A percentile compares a stretch with the other conserved stretches of the same genome.
Conservation (phyloP, 1,140 invertebrate genomes). For the Sogatella furcifera region DNA sequence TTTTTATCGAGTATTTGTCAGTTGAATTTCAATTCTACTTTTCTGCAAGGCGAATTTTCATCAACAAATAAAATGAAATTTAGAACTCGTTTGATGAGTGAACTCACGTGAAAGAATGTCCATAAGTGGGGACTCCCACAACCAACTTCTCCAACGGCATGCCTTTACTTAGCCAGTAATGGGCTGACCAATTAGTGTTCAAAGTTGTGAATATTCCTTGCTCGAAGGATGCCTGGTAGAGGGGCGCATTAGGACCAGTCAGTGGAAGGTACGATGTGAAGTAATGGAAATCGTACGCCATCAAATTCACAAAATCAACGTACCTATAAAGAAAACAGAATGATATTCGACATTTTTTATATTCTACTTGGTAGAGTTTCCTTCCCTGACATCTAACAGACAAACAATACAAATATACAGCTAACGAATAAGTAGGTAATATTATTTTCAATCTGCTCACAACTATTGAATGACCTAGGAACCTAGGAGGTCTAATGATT, state of each 20-base stretch:
- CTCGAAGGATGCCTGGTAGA: conserved; percentile 49
- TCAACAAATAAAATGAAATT: too few relatives aligned
- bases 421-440: too few relatives aligned
- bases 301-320: conserved; percentile 76
- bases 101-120: conserved; percentile 60
- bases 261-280: conserved; percentile 63
- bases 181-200: conserved; percentile 72
- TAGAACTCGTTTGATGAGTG: neutral
- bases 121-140: conserved; percentile 83
- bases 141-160: conserved; percentile 74
- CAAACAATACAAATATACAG: too few relatives aligned
- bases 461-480: too few relatives aligned
- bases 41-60: too few relatives aligned
- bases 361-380: too few relatives aligned
- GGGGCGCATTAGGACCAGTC: conserved; percentile 71
- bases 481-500: too few relatives aligned
- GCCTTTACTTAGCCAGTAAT: conserved; percentile 69
- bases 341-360: too few relatives aligned
- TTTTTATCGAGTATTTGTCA: too few relatives aligned
- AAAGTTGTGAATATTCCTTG: conserved; percentile 53
- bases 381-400: too few relatives aligned
- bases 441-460: too few relatives aligned
- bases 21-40: too few relatives aligned
- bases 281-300: conserved; percentile 84
- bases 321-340: conserved; percentile 34